phyloP scores from a whole-genome alignment of 2,797 vertebrate species.

The Paedocypris micromegethes region DNA sequence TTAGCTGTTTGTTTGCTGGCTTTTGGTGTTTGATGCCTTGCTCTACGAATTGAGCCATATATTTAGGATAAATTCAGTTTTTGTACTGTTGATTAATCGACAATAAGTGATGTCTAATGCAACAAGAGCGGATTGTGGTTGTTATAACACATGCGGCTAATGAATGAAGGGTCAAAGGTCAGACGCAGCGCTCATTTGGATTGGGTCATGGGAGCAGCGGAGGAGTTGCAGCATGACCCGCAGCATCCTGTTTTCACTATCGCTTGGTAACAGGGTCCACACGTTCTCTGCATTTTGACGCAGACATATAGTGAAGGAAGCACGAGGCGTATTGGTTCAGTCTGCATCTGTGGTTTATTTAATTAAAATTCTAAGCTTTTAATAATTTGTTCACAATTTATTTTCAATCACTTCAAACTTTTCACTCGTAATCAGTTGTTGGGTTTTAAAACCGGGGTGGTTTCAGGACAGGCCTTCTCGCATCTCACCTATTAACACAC shows the following conservation, averaged over 20 bases:
- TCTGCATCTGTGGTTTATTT: not conserved
- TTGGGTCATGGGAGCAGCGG: slow-evolving; percentile 33
- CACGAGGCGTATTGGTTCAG: slow-evolving; percentile 3
- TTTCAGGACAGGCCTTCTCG: slow-evolving; percentile 11
- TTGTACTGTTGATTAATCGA: not conserved
- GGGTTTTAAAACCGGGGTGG: slow-evolving; percentile 11
- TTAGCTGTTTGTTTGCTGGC: not conserved
- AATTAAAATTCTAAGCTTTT: too few species aligned
- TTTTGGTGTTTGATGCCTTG: not conserved
- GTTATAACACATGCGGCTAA: slow-evolving; percentile 5
- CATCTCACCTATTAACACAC: slow-evolving; percentile 16
- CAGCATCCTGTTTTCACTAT: slow-evolving; percentile 51
- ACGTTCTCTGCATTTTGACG: slow-evolving; percentile 20
- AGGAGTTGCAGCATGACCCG: slow-evolving; percentile 37
- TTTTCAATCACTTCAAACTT: too few species aligned
- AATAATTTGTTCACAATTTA: too few species aligned
- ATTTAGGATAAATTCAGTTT: too few species aligned
- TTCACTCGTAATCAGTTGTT: too few species aligned
- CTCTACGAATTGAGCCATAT: too few species aligned
- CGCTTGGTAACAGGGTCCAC: slow-evolving; percentile 33
- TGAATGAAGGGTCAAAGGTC: slow-evolving; percentile 19
- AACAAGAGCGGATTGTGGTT: not conserved
- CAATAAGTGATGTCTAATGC: not conserved
- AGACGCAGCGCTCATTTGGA: slow-evolving; percentile 23
- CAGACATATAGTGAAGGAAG: slow-evolving; percentile 14